These are phyloP conservation scores for Mesocricetus auratus DNA, from an alignment of 2,113 vertebrate species.

Conservation along the genomic window DNA sequence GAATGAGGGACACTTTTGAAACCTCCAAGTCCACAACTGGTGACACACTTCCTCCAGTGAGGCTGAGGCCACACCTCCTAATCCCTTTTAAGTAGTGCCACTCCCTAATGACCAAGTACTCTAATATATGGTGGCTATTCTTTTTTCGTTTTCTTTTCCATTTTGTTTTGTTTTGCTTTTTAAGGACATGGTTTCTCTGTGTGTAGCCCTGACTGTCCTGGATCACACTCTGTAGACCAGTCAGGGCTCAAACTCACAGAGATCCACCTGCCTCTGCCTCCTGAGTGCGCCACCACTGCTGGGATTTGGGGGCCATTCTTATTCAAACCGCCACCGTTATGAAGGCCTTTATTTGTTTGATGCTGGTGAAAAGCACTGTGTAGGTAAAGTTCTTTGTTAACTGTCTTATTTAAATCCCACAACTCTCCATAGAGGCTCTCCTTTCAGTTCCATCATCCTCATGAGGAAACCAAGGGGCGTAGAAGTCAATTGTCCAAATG, in stretches of 20 bases:
- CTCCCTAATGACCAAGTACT: not conserved
- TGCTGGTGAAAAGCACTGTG: not conserved
- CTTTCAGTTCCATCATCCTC: not conserved
- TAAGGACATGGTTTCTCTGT: not conserved
- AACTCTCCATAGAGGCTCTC: not conserved
- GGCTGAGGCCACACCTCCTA: not conserved
- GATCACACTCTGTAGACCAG: not conserved
- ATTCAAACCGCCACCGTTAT: not conserved
- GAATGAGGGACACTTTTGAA: not conserved
- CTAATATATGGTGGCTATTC: not conserved
- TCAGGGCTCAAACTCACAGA: not conserved
- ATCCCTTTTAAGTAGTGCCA: not conserved
- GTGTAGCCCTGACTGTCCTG: not conserved
- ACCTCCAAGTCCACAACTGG: not conserved
- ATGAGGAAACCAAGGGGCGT: not conserved
- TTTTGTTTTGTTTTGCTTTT: too few relatives aligned
- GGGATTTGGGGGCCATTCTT: not conserved
- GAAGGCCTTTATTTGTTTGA: not conserved
- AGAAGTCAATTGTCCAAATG: not conserved
- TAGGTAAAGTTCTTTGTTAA: slow-evolving; percentile 8
- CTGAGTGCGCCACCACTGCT: not conserved
- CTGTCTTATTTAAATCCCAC: not conserved
- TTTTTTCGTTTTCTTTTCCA: not conserved
- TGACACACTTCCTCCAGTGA: not conserved
- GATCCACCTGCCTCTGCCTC: not conserved